Percentiles rank a stretch among this genome's conserved stretches.
These are phyloP conservation scores for Cryptocephalus primarius DNA, from an alignment of 2,888 invertebrate genomes.

Conservation along the genomic window DNA sequence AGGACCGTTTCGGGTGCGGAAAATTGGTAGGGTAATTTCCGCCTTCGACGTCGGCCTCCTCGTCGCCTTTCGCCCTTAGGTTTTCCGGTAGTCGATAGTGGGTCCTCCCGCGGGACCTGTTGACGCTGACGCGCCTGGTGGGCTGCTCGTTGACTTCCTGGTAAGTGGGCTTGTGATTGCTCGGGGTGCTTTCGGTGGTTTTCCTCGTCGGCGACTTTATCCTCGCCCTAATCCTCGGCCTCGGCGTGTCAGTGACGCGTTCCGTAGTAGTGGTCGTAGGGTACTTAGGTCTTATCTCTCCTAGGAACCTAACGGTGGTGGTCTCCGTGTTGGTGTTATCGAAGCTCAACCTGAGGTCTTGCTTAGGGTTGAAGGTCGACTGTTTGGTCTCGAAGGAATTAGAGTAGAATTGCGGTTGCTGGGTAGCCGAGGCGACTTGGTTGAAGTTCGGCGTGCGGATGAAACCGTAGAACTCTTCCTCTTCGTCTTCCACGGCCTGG, in stretches of 20 bases:
- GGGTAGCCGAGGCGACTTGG: slow-evolving; percentile 24
- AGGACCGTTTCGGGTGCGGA: slow-evolving; percentile 20
- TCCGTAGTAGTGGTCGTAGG: slow-evolving; percentile 10
- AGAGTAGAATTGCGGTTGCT: slow-evolving; percentile 11
- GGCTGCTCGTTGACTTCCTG: slow-evolving; percentile 11
- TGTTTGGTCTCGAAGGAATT: slow-evolving; percentile 1
- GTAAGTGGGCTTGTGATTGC: background rate
- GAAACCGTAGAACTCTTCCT: slow-evolving; percentile 40
- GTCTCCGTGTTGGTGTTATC: slow-evolving; percentile 6
- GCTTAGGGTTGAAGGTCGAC: background rate
- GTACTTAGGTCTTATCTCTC: slow-evolving; percentile 32
- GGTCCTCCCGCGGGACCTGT: slow-evolving; percentile 35
- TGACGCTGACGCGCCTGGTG: slow-evolving; percentile 15
- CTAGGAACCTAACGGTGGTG: slow-evolving; percentile 25
- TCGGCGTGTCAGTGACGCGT: slow-evolving; percentile 14
- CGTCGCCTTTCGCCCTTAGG: slow-evolving; percentile 18
- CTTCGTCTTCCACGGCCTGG: slow-evolving; percentile 6
- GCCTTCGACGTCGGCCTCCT: slow-evolving; percentile 37
- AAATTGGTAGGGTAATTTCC: slow-evolving; percentile 37
- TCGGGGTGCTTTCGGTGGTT: background rate
- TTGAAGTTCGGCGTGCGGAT: slow-evolving; percentile 10
- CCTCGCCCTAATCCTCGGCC: slow-evolving; percentile 16
- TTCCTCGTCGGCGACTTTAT: slow-evolving; percentile 7
- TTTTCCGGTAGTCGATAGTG: slow-evolving; percentile 41
- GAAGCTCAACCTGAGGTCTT: slow-evolving; percentile 1